These are phyloP conservation scores for Latheticus oryzae DNA, from an alignment of 2,888 invertebrate species.

Conservation along the genomic window DNA sequence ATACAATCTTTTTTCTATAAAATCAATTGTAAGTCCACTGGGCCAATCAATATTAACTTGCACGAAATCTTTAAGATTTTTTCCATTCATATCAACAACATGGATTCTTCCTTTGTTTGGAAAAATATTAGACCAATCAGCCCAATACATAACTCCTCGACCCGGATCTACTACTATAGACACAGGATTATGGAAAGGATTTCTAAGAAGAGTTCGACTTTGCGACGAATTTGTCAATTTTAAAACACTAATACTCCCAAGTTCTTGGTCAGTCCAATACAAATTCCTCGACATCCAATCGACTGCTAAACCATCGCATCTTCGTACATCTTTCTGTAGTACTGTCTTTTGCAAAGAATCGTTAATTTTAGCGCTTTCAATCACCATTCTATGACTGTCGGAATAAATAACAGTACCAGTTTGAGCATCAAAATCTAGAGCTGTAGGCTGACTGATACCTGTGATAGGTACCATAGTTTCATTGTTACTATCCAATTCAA, in stretches of 20 bases:
- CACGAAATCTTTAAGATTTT: slow-evolving; percentile 68
- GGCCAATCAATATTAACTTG: slow-evolving; percentile 75
- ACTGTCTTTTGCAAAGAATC: slow-evolving; percentile 61
- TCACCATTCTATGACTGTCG: slow-evolving; percentile 66
- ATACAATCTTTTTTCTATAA: slow-evolving; percentile 69
- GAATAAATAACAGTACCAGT: slow-evolving; percentile 65
- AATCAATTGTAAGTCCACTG: slow-evolving; percentile 78
- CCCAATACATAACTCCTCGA: slow-evolving; percentile 82
- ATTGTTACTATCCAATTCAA: slow-evolving; percentile 65
- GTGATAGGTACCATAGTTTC: slow-evolving; percentile 79
- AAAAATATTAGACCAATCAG: slow-evolving; percentile 73
- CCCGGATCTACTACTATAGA: slow-evolving; percentile 75
- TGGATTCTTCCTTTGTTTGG: slow-evolving; percentile 72
- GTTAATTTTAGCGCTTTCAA: slow-evolving; percentile 50
- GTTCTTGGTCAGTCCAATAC: slow-evolving; percentile 85
- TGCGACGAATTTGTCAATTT: slow-evolving; percentile 71
- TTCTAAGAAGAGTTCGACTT: slow-evolving; percentile 70
- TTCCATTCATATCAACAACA: slow-evolving; percentile 81
- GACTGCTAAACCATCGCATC: slow-evolving; percentile 81
- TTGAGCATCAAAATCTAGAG: slow-evolving; percentile 76
- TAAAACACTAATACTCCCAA: slow-evolving; percentile 77
- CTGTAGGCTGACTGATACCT: slow-evolving; percentile 73
- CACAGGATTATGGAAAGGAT: slow-evolving; percentile 69
- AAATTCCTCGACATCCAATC: slow-evolving; percentile 87
- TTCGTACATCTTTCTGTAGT: slow-evolving; percentile 70